Evolutionary conservation across 2,888 invertebrate species (phyloP), one percentile per base, ranked within the genome.

Genomic region (Machimus rusticus): DNA sequence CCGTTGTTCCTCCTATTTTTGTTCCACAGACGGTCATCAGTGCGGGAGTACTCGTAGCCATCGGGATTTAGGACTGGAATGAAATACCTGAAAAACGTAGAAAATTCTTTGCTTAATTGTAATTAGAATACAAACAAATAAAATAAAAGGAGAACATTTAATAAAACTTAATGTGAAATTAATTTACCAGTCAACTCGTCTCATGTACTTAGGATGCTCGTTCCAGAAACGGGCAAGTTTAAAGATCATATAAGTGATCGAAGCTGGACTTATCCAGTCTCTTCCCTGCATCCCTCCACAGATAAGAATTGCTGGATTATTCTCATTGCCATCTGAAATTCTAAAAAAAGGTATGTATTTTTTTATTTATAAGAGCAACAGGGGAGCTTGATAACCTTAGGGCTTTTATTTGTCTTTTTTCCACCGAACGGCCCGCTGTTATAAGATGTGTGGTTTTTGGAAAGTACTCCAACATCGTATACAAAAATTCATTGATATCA

Each of bases 241-340:
- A 90, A 96, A 95, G 12, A 97, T 95, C 77, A 97, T 94, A 92
- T 95, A 97, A 0, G 97, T 96, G 4, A 96, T 95, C 0, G 96
- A 94, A 0, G 97, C 96, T 0, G 96, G 95, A 74, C 96, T 95
- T 89, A 97, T 95, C 97, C 97, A 99, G 93, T 99, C 98, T 23
- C 98, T 94, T 0, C 97, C 96, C 90, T 98, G 97, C 88, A 97
- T 96, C 2, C 97, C 95, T 0, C 95, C 95, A 90, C 96, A 96
- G 43, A 96, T 92, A 94, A 96, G 96, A 0, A 96, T 93, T 0
- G 95, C 95, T 79, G 93, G 93, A 86, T 95, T 96, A 1, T 92
- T 92, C 0, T 92, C 90, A 66, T 94, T 92, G 0, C 96, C 96
- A 90, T 96, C 96, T 6, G 96, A 96, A 89, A 96, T 95, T 90